These are phyloP conservation scores for Patella depressa DNA, from an alignment of 2,888 invertebrate genomes.

Conservation along the genomic window DNA sequence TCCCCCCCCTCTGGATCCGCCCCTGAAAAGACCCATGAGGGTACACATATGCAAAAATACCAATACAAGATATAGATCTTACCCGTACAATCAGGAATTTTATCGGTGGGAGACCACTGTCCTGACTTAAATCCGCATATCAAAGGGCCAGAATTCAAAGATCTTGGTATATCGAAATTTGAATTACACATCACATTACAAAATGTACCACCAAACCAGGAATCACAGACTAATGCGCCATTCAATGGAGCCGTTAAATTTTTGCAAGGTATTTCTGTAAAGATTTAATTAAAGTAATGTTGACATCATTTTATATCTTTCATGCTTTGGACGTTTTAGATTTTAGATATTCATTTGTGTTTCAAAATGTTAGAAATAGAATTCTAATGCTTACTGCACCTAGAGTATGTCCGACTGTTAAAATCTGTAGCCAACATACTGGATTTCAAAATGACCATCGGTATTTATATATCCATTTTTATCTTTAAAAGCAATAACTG, in stretches of 20 bases:
- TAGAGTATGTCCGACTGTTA: no score
- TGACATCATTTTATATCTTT: no score
- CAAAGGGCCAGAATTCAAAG: slow-evolving; percentile 20
- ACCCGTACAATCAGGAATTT: slow-evolving; percentile 32
- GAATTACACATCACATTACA: slow-evolving; percentile 35
- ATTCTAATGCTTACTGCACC: no score
- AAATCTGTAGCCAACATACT: no score
- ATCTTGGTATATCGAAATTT: slow-evolving; percentile 32
- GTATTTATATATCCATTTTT: neutral
- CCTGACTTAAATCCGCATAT: slow-evolving; percentile 34
- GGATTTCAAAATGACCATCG: no score
- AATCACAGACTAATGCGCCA: slow-evolving; percentile 35
- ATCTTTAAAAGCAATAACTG: no score
- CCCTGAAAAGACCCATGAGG: no score
- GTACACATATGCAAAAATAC: neutral
- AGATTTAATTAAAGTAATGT: no score
- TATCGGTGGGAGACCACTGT: slow-evolving; percentile 33
- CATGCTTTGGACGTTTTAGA: no score
- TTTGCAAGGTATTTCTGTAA: neutral
- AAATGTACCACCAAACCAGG: slow-evolving; percentile 34
- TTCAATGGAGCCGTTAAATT: slow-evolving; percentile 27
- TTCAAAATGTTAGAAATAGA: no score
- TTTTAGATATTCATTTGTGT: no score
- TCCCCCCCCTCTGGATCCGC: no score
- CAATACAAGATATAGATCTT: neutral